Evolutionary conservation across 2,797 vertebrate species (phyloP).

Genomic region (Heterohyrax brucei): DNA sequence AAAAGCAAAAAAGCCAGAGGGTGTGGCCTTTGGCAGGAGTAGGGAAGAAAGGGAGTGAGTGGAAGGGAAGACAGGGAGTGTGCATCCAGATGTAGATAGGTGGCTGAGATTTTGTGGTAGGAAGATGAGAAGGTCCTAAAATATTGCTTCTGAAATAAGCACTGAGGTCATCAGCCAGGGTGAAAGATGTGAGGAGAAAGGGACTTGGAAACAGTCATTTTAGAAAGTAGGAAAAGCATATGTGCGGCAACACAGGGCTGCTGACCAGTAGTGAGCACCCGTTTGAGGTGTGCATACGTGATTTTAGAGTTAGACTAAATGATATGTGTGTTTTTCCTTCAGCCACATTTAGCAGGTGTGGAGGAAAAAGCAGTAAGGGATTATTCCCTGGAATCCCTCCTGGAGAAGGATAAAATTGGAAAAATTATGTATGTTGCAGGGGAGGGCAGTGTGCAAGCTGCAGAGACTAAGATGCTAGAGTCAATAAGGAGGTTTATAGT

Average conservation of each 20-base stretch:
- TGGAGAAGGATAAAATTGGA: not conserved
- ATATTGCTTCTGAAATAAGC: not conserved
- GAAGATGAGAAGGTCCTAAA: not conserved
- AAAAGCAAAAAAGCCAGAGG: not conserved
- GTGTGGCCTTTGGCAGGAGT: not conserved
- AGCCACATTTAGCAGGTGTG: not conserved
- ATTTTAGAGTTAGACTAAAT: conserved; percentile 7
- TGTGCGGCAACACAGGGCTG: not conserved
- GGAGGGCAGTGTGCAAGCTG: not conserved
- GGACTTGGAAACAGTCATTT: not conserved
- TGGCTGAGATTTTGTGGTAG: not conserved
- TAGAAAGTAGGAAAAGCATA: not conserved
- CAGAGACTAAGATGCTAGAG: not conserved
- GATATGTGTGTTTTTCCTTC: not conserved
- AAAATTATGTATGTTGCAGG: not conserved
- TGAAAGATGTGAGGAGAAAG: not conserved
- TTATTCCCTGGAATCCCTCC: not conserved
- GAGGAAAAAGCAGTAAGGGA: not conserved
- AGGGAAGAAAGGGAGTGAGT: not conserved
- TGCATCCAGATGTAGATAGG: not conserved
- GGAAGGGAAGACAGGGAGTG: not conserved
- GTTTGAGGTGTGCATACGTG: not conserved
- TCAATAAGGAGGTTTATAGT: not conserved
- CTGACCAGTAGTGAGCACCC: not conserved
- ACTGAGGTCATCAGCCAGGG: not conserved